Conservation (phyloP, 2,113 vertebrate species). For the Pomatorhinus ruficollis region DNA sequence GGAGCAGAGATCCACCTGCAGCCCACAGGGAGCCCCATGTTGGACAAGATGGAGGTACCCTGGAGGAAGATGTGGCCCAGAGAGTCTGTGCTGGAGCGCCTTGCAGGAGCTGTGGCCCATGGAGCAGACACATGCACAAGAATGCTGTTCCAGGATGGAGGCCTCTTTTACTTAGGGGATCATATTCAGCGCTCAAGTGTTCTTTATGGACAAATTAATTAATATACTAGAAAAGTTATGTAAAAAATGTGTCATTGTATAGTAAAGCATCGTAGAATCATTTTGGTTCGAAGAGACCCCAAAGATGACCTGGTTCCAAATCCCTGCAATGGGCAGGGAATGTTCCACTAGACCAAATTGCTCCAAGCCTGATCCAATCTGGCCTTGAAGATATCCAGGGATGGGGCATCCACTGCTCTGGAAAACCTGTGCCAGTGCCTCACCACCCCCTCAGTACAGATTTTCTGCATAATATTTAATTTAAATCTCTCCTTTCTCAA, state of each 20-base stretch:
- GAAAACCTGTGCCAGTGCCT: too few species aligned
- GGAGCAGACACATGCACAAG: neutral
- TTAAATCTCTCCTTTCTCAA: neutral
- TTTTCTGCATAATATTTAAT: neutral
- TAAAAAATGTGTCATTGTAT: neutral
- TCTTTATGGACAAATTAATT: neutral
- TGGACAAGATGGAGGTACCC: too few species aligned
- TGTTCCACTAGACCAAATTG: fast-evolving
- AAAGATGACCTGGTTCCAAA: neutral
- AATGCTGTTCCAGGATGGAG: neutral
- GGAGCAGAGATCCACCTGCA: neutral
- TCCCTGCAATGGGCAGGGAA: neutral
- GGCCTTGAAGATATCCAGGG: neutral
- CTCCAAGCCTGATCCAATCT: neutral
- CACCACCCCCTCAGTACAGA: neutral
- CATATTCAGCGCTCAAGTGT: neutral
- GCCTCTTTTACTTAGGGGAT: neutral
- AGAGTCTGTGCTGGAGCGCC: neutral
- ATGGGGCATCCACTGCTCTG: neutral
- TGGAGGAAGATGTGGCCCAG: neutral
- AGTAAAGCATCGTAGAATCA: neutral
- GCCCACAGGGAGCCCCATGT: fast-evolving
- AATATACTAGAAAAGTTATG: neutral
- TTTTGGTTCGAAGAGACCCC: neutral
- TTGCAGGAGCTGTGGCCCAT: neutral